These are phyloP conservation scores for Tauraco erythrolophus DNA, from an alignment of 2,113 vertebrate species.

Conservation along the genomic window DNA sequence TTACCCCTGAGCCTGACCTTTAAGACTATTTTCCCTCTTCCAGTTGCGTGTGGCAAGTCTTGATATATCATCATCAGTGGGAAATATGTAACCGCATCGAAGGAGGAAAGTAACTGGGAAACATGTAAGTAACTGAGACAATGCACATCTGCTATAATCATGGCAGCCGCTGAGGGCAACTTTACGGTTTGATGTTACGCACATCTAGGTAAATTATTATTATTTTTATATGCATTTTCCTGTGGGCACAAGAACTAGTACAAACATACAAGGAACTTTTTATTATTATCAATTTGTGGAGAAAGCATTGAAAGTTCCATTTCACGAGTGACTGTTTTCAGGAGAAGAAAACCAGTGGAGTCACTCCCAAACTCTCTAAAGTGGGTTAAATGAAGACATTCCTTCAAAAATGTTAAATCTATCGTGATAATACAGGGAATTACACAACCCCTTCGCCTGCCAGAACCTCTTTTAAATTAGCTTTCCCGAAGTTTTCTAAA, in stretches of 20 bases:
- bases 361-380: neutral
- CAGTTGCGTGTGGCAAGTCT: neutral
- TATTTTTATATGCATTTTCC: neutral
- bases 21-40: neutral
- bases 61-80: neutral
- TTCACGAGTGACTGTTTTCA: neutral
- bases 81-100: fast-evolving
- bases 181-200: fast-evolving
- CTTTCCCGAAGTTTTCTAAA: neutral
- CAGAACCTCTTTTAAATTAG: neutral
- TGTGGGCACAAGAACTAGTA: neutral
- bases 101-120: neutral
- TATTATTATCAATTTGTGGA: neutral
- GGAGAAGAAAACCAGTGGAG: neutral
- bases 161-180: neutral
- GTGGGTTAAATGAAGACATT: neutral
- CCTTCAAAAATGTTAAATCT: neutral
- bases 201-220: neutral
- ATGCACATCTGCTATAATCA: neutral
- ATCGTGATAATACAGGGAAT: neutral
- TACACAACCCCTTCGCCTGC: neutral
- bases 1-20: neutral
- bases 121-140: neutral
- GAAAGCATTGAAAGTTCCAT: neutral
- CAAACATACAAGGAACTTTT: neutral